A percentile compares a stretch with the other conserved stretches of the same genome.
Conservation (phyloP, 2,888 invertebrate species). For the Parnassius glacialis region DNA sequence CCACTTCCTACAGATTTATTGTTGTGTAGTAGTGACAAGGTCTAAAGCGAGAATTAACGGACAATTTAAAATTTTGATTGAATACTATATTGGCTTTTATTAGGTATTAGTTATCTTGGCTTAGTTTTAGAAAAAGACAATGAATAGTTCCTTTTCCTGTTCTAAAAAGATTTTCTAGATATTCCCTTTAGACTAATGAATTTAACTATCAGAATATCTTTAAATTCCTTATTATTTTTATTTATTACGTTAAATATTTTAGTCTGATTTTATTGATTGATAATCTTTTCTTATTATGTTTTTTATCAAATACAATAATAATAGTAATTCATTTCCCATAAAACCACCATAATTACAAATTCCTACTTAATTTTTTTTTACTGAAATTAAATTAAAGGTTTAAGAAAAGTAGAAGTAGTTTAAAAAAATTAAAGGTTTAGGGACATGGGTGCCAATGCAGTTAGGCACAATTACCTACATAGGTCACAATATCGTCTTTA, state of each 20-base stretch:
- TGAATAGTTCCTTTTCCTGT: not conserved
- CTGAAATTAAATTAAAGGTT: no score
- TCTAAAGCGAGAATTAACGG: not conserved
- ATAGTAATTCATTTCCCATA: not conserved
- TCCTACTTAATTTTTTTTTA: no score
- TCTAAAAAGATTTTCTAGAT: not conserved
- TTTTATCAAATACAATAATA: constrained; percentile 20
- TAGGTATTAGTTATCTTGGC: not conserved
- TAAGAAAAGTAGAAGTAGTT: no score
- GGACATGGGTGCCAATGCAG: no score
- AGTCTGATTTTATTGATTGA: not conserved
- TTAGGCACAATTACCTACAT: no score
- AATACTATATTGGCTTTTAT: not conserved
- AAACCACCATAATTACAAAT: no score
- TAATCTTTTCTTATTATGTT: constrained; percentile 9
- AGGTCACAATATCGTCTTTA: no score
- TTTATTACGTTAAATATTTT: not conserved
- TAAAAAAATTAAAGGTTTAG: no score
- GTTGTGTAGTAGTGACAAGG: constrained; percentile 7
- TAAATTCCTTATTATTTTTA: not conserved
- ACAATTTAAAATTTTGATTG: not conserved
- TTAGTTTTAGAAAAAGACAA: no score
- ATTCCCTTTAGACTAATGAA: not conserved
- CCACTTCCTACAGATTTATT: not conserved
- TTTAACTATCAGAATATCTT: not conserved